A percentile compares a stretch with the other conserved stretches of the same genome.
Evolutionary conservation across 2,113 vertebrate species (phyloP).

Genomic region (Malaclemys terrapin): DNA sequence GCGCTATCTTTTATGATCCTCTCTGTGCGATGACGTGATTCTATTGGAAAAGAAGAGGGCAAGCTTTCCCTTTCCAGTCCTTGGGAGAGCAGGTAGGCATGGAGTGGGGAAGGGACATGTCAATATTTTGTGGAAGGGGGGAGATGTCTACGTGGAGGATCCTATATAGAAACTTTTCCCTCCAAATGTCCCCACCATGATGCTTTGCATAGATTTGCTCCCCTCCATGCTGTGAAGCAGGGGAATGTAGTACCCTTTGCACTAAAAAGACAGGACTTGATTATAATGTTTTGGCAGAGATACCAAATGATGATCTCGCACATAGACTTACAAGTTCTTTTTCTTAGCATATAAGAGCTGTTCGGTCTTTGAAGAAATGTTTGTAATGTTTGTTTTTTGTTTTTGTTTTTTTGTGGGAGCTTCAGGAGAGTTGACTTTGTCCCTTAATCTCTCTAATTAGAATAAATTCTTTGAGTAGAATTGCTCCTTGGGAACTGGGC

Average conservation of each 20-base stretch:
- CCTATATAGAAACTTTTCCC: neutral
- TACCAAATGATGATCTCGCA: neutral
- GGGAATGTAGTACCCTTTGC: neutral
- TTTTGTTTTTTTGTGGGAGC: neutral
- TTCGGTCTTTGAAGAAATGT: neutral
- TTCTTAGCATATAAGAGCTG: neutral
- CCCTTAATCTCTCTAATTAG: neutral
- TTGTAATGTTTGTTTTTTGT: neutral
- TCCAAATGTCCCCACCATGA: neutral
- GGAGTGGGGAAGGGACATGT: neutral
- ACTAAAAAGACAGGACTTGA: neutral
- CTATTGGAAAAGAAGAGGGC: neutral
- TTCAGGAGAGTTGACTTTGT: neutral
- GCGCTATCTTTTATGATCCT: neutral
- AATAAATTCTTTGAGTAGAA: neutral
- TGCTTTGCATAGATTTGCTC: neutral
- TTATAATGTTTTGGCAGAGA: neutral
- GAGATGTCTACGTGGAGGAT: accelerated
- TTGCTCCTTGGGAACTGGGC: neutral
- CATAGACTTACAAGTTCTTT: neutral
- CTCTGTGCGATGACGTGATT: neutral
- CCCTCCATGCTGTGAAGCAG: neutral
- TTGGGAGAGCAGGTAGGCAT: neutral
- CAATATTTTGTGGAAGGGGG: neutral
- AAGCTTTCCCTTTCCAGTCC: neutral